phyloP scores from a whole-genome alignment of 2,113 vertebrate genomes.

The Carassius gibelio region DNA sequence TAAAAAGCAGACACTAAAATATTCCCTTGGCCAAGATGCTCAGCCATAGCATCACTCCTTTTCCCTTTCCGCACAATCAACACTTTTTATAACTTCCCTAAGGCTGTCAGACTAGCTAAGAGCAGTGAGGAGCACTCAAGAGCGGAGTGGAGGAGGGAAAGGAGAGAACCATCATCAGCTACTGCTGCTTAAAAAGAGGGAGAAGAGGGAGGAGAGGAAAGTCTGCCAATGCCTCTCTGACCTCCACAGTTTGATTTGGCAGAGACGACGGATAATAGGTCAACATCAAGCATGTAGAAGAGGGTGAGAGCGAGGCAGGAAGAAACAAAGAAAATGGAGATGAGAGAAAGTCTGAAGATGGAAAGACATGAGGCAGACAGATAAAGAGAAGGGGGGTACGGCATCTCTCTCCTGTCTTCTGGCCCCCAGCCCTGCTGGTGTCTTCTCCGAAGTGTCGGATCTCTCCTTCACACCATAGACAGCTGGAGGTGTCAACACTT shows the following conservation, averaged over 20 bases:
- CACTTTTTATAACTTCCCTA: constrained; percentile 56
- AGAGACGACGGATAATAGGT: constrained; percentile 19
- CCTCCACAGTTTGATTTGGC: constrained; percentile 47
- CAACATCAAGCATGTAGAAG: constrained; percentile 18
- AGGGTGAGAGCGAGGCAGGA: constrained; percentile 13
- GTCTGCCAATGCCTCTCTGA: constrained; percentile 47
- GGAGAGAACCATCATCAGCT: constrained; percentile 49
- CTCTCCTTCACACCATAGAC: constrained; percentile 75
- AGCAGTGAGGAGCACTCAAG: constrained; percentile 29
- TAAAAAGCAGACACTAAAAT: constrained; percentile 36
- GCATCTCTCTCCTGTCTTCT: constrained; percentile 58
- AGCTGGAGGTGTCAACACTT: constrained; percentile 79
- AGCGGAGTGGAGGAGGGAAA: constrained; percentile 41
- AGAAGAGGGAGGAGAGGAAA: constrained; percentile 47
- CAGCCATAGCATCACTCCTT: constrained; percentile 58
- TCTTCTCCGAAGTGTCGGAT: constrained; percentile 73
- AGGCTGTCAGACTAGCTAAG: constrained; percentile 46
- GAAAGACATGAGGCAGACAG: constrained; percentile 43
- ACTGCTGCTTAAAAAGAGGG: constrained; percentile 52
- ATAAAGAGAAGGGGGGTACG: constrained; percentile 8
- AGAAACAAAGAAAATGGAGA: constrained; percentile 41
- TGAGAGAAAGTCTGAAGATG: constrained; percentile 3
- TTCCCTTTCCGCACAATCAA: constrained; percentile 57
- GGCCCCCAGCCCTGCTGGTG: constrained; percentile 74
- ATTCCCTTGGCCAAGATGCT: constrained; percentile 44